Percentiles rank a stretch among this genome's conserved stretches.
Evolutionary conservation across 2,797 vertebrate species (phyloP).

Genomic region (Eleutherodactylus coqui): DNA sequence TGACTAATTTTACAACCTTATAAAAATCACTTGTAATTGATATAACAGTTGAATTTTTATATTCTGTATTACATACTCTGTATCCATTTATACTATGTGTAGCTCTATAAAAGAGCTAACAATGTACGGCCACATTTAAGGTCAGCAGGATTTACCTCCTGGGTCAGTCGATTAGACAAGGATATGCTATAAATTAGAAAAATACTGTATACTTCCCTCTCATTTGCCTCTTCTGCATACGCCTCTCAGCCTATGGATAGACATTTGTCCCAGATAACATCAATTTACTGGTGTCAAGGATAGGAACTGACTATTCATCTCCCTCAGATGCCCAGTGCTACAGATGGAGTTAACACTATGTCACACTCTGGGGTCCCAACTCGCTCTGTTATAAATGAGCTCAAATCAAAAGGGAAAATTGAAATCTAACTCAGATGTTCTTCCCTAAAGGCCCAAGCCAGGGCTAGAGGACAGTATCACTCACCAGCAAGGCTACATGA

Average conservation of each 20-base stretch:
- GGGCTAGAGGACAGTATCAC: slow-evolving; percentile 56
- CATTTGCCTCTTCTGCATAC: slow-evolving; percentile 44
- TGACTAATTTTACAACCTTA: too few species aligned
- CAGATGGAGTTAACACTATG: slow-evolving; percentile 60
- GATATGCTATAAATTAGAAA: neutral
- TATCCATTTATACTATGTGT: neutral
- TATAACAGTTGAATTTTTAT: neutral
- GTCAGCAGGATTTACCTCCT: neutral
- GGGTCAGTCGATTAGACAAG: neutral
- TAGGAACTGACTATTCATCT: slow-evolving; percentile 60
- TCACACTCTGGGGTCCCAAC: slow-evolving; percentile 43
- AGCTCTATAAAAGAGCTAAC: neutral
- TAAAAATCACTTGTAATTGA: too few species aligned
- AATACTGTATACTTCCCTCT: neutral
- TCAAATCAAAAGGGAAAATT: slow-evolving; percentile 64
- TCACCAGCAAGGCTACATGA: slow-evolving; percentile 46
- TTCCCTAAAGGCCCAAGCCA: neutral
- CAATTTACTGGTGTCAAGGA: slow-evolving; percentile 65
- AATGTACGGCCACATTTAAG: neutral
- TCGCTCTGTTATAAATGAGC: slow-evolving; percentile 39
- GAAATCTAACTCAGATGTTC: slow-evolving; percentile 59
- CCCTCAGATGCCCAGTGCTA: slow-evolving; percentile 46
- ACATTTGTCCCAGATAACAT: slow-evolving; percentile 62
- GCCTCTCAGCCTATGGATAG: slow-evolving; percentile 50
- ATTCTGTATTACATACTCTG: neutral